Percentiles rank a stretch among this genome's conserved stretches.
Conservation (phyloP, 2,888 invertebrate species). For the Heteropelma amictum region DNA sequence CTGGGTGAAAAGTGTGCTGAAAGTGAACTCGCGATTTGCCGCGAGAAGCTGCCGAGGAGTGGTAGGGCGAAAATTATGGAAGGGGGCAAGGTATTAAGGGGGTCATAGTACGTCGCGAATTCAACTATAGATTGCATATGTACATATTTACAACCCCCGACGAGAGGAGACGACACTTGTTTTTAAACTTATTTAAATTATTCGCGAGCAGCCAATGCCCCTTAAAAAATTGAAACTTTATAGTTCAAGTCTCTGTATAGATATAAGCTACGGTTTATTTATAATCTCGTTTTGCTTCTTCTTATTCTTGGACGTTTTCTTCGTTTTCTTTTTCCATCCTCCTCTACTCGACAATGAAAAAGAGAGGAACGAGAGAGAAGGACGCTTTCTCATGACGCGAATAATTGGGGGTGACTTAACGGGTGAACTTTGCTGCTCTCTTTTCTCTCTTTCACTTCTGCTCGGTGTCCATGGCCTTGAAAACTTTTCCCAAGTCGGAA, state of each 20-base stretch:
- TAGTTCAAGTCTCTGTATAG: constrained; percentile 4
- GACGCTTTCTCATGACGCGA: constrained; percentile 52
- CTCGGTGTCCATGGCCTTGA: constrained; percentile 63
- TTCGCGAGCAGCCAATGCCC: constrained; percentile 59
- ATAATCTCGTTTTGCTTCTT: constrained; percentile 21
- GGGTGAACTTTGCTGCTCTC: constrained; percentile 68
- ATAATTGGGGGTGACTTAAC: constrained; percentile 69
- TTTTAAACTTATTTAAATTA: constrained; percentile 75
- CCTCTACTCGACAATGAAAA: constrained; percentile 47
- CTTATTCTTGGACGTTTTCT: constrained; percentile 22
- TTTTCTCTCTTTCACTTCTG: constrained; percentile 38
- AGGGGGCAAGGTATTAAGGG: constrained; percentile 21
- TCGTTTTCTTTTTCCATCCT: constrained; percentile 15
- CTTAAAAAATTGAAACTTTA: constrained; percentile 59
- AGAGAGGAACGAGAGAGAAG: constrained; percentile 60
- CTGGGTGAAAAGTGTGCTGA: constrained; percentile 77
- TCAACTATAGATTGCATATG: not conserved
- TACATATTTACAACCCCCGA: constrained; percentile 16
- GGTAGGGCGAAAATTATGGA: constrained; percentile 53
- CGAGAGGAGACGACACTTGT: constrained; percentile 60
- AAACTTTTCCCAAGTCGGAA: constrained; percentile 61
- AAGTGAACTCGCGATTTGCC: constrained; percentile 76
- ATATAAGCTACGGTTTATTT: too few species aligned
- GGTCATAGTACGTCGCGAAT: constrained; percentile 41
- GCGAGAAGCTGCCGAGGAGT: constrained; percentile 57